Conservation (phyloP, 2,888 invertebrate genomes). For the Pterostichus madidus region DNA sequence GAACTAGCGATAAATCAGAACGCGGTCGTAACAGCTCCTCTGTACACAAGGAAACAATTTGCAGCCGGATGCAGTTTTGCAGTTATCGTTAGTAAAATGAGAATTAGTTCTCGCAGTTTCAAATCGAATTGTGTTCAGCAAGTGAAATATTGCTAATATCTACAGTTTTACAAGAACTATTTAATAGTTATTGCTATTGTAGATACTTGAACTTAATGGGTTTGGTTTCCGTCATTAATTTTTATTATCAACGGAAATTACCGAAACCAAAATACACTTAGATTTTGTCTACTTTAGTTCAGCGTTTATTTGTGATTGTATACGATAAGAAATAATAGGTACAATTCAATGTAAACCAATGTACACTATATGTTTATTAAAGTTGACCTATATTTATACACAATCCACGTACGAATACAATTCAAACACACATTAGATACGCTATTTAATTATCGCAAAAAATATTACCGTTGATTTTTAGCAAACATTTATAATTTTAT, state of each 20-base stretch:
- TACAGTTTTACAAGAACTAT: conserved; percentile 13
- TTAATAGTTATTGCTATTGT: neutral
- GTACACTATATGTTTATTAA: too few species aligned
- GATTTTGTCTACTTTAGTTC: neutral
- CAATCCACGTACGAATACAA: too few species aligned
- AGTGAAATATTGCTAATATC: conserved; percentile 15
- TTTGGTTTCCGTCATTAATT: neutral
- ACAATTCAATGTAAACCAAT: too few species aligned
- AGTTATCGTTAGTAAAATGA: conserved; percentile 17
- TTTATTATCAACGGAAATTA: neutral
- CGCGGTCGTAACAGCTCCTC: neutral
- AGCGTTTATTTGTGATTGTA: too few species aligned
- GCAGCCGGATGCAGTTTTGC: neutral
- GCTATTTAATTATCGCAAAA: too few species aligned
- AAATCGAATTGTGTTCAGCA: neutral
- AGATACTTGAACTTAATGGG: neutral
- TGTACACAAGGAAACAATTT: neutral
- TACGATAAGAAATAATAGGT: too few species aligned
- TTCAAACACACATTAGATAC: too few species aligned
- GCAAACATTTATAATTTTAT: too few species aligned
- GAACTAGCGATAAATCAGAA: conserved; percentile 21
- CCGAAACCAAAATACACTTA: neutral
- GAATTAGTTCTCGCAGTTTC: neutral
- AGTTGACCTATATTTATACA: too few species aligned
- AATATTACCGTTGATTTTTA: too few species aligned